These are phyloP conservation scores for Trichonephila clavipes DNA, from an alignment of 1,140 invertebrate genomes.

Conservation along the genomic window DNA sequence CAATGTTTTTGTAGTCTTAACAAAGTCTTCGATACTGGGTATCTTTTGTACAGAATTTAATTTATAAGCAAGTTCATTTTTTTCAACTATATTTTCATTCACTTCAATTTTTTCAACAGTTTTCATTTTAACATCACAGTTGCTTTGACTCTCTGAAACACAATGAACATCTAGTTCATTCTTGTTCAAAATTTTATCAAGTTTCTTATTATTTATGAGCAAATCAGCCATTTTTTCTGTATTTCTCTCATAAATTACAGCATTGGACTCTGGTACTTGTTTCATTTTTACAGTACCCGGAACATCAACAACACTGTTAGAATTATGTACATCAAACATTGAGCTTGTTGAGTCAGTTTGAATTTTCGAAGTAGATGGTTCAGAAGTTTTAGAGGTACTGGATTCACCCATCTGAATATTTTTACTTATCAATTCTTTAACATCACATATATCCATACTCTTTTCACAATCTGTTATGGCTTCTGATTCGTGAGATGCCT, in stretches of 20 bases:
- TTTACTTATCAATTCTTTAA: neutral
- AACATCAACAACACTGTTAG: neutral
- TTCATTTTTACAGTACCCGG: conserved; percentile 26
- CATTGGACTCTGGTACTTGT: neutral
- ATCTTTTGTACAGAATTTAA: conserved; percentile 77
- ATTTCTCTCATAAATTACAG: conserved; percentile 64
- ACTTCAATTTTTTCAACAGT: conserved; percentile 27
- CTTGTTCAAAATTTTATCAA: conserved; percentile 68
- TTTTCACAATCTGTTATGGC: conserved; percentile 22
- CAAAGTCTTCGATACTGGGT: conserved; percentile 83
- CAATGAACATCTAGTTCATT: conserved; percentile 56
- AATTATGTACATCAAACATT: conserved; percentile 51
- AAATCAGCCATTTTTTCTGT: conserved; percentile 74
- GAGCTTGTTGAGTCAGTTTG: neutral
- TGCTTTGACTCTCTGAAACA: neutral
- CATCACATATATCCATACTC: conserved; percentile 43
- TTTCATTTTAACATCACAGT: conserved; percentile 22
- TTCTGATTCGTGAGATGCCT: conserved; percentile 7
- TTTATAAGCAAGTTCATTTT: conserved; percentile 77
- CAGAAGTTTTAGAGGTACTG: conserved; percentile 5
- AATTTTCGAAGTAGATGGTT: conserved; percentile 43
- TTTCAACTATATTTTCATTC: conserved; percentile 76
- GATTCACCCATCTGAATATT: neutral
- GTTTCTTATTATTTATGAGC: conserved; percentile 69
- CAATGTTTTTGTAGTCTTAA: conserved; percentile 86